phyloP scores from a whole-genome alignment of 1,140 invertebrate species.

The Caligus rogercresseyi region DNA sequence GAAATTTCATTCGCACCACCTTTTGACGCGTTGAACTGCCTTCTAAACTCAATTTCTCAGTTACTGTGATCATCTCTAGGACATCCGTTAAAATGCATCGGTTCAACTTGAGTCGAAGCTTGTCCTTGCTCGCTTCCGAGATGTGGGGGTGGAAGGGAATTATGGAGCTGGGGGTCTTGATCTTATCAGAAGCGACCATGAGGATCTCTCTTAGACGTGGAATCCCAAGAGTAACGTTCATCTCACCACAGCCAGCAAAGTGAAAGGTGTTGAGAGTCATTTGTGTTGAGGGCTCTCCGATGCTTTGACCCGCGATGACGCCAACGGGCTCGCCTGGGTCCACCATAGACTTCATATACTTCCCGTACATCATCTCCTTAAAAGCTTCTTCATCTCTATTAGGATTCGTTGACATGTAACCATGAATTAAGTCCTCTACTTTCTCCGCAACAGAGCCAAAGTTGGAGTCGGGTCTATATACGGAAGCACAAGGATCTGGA shows the following conservation, averaged over 20 bases:
- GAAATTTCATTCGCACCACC: constrained; percentile 33
- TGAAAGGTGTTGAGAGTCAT: constrained; percentile 99
- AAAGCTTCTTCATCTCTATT: constrained; percentile 33
- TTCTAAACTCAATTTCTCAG: constrained; percentile 20
- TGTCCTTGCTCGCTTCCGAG: constrained; percentile 40
- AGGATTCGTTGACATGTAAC: constrained; percentile 39
- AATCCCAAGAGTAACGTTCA: constrained; percentile 90
- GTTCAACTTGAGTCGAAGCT: constrained; percentile 47
- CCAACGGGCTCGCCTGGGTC: constrained; percentile 91
- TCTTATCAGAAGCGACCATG: constrained; percentile 76
- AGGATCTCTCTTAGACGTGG: constrained; percentile 56
- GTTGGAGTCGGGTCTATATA: constrained; percentile 47
- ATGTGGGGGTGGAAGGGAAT: constrained; percentile 46
- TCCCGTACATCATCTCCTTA: constrained; percentile 50
- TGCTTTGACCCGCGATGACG: constrained; percentile 44
- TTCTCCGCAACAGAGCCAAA: constrained; percentile 66
- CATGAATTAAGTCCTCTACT: constrained; percentile 45
- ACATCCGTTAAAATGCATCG: constrained; percentile 58
- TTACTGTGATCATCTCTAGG: constrained; percentile 49
- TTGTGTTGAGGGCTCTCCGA: constrained; percentile 97
- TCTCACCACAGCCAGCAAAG: constrained; percentile 96
- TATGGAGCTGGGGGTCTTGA: constrained; percentile 91
- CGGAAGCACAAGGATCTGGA: constrained; percentile 47
- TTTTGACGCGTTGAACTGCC: neutral
- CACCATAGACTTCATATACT: constrained; percentile 53